Evolutionary conservation across 2,888 invertebrate species (phyloP), one percentile per base, ranked within the genome.

Genomic region (Drepanosiphum platanoidis): DNA sequence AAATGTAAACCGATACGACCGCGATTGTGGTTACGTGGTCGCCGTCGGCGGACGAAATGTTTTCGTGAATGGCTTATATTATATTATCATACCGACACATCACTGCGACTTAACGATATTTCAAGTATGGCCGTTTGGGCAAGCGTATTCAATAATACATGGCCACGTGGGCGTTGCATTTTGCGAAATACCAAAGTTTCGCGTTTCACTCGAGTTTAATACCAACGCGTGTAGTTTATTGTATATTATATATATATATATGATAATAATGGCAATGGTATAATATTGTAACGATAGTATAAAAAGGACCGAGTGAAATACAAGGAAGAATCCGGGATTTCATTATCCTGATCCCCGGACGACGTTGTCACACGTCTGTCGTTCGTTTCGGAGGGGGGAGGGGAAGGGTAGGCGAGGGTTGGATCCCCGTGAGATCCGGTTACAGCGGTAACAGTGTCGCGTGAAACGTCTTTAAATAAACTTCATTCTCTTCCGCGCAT

Each of bases 161-260:
- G 34, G 15, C 34, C 61, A 70, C 58, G 27, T 72, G 42, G 39
- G 72, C 82, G 82, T 83, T 83, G 66, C 18, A 74, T 83, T 83
- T 83, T 61, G 82, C 74, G 42, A 74, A 80, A 74, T 64, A 83
- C 82, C 64, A 74, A 74, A 74, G 74, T 83, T 74, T 83, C 82
- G 74, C 64, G 34, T 83, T 83, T 46, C 82, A 74, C 15, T 11
- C 13, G 36, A 30, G 30, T 36, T 71, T 68, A 70, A 66, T 9
- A 27, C 15, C 34, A 34, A 36, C 64, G 70, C 7, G 30, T 39
- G 4, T 52, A n/a, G n/a, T n/a, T n/a, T n/a, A n/a, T n/a, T n/a
- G n/a, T n/a, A n/a, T n/a, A n/a, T n/a, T n/a, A 52, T 22, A 5
- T 52, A 22, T 3, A 5, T 52, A 52, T 18, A 22, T 0, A 52